Percentiles rank a stretch among this genome's conserved stretches.
Conservation (phyloP, 2,888 invertebrate genomes). For the Ormyrus nitidulus region DNA sequence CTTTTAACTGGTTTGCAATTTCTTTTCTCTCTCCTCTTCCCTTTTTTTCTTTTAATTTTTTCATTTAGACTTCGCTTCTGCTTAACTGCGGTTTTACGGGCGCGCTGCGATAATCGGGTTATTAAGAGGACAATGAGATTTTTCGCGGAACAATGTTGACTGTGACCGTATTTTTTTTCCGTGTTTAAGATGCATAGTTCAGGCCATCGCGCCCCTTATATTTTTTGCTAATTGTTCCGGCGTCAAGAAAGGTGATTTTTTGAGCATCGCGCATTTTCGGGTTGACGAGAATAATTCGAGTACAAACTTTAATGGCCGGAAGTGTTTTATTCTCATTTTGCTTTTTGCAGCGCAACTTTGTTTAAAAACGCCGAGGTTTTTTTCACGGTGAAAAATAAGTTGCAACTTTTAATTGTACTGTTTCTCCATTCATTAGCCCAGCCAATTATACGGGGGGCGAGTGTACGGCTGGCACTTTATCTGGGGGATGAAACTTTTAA, state of each 20-base stretch:
- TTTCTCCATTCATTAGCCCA: background rate
- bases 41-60: constrained; percentile 27
- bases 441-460: background rate
- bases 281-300: too few species aligned
- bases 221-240: too few species aligned
- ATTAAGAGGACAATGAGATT: constrained; percentile 28
- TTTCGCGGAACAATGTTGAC: background rate
- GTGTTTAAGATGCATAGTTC: too few species aligned
- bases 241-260: background rate
- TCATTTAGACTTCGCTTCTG: constrained; percentile 22
- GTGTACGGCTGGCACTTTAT: too few species aligned
- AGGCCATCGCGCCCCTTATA: too few species aligned
- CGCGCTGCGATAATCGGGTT: constrained; percentile 20
- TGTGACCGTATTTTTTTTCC: too few species aligned
- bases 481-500: too few species aligned
- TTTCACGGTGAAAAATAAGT: background rate
- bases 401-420: constrained; percentile 9
- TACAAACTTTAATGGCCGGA: too few species aligned
- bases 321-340: too few species aligned
- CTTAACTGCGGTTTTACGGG: constrained; percentile 29
- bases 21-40: background rate
- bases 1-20: constrained; percentile 14
- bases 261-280: background rate
- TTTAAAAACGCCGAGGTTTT: too few species aligned
- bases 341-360: too few species aligned